These are phyloP conservation scores for Thermophis baileyi DNA, from an alignment of 2,113 vertebrate genomes.

Conservation along the genomic window DNA sequence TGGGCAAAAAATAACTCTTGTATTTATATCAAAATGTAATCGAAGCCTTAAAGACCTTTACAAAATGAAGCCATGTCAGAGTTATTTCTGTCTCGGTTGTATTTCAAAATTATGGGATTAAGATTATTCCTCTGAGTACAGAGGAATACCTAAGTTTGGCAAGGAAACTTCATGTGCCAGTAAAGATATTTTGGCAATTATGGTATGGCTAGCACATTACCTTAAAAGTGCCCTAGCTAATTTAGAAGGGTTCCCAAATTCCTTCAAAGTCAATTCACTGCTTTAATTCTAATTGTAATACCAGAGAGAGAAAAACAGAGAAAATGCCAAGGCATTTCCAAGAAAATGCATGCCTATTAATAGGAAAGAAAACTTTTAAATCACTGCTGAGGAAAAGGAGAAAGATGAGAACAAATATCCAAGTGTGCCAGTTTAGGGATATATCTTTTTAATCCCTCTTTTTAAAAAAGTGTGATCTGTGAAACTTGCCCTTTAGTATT, in stretches of 20 bases:
- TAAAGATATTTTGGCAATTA: constrained; percentile 5
- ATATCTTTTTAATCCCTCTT: constrained; percentile 32
- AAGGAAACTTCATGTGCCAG: constrained; percentile 53
- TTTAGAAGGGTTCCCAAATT: constrained; percentile 67
- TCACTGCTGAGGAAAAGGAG: background rate
- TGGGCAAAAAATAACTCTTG: constrained; percentile 33
- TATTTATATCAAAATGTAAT: constrained; percentile 57
- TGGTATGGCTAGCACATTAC: constrained; percentile 44
- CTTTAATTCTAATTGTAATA: constrained; percentile 57
- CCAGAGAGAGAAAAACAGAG: constrained; percentile 46
- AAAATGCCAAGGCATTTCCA: constrained; percentile 44
- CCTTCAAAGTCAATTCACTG: constrained; percentile 61
- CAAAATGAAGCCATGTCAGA: constrained; percentile 46
- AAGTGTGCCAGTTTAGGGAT: background rate
- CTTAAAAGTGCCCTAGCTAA: constrained; percentile 57
- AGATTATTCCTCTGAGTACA: constrained; percentile 55
- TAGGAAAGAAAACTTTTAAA: constrained; percentile 61
- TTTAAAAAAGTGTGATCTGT: constrained; percentile 43
- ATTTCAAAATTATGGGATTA: constrained; percentile 46
- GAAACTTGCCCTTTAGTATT: constrained; percentile 33
- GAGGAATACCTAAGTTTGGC: constrained; percentile 58
- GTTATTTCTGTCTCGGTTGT: constrained; percentile 23
- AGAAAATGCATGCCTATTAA: constrained; percentile 59
- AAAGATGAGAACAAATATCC: constrained; percentile 38
- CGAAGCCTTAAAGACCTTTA: constrained; percentile 52